Evolutionary conservation across 2,888 invertebrate species (phyloP), one percentile per base, ranked within the genome.

Genomic region (Eucriotettix oculatus): DNA sequence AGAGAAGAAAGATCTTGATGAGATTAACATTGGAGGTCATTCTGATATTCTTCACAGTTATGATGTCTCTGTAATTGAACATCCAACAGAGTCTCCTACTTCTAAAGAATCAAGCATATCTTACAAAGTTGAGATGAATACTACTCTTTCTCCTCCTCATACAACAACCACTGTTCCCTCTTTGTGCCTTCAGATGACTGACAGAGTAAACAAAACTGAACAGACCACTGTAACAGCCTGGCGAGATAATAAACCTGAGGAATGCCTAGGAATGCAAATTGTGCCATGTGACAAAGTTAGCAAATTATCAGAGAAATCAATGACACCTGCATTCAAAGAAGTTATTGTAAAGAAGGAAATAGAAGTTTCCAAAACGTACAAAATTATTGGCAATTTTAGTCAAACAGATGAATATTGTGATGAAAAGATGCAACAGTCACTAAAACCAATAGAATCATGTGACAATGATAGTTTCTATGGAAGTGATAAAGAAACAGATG

Each of bases 401-500:
- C 64, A 61, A 56, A 41, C 16, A 58, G 57, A 41, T 64, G 16
- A 62, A 60, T n/a, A 52, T 65, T 52, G 57, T 64, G 14, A 69
- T 63, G 62, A 63, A 62, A 61, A 55, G 59, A 16, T 9, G 41
- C n/a, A 10, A 16, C 17, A 12, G 5, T 56, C 41, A 12, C 11
- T 12, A 48, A 60, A 44, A 62, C 58, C 17, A 42, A 54, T 53
- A n/a, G 68, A 69, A 9, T 63, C 68, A 48, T 71, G 74, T 60
- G 76, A 77, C 61, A 76, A 77, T 64, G 78, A 81, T 67, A 81
- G 81, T 70, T 82, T 81, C 70, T 79, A 80, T 69, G 78, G 78
- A 60, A 77, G 78, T 62, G 81, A 82, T 67, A 81, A 80, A 69
- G 82, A 82, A 67, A 77, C 78, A 58, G 81, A 81, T 66, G 81